Conservation (phyloP, 2,888 invertebrate genomes). For the Nomada ferruginata region DNA sequence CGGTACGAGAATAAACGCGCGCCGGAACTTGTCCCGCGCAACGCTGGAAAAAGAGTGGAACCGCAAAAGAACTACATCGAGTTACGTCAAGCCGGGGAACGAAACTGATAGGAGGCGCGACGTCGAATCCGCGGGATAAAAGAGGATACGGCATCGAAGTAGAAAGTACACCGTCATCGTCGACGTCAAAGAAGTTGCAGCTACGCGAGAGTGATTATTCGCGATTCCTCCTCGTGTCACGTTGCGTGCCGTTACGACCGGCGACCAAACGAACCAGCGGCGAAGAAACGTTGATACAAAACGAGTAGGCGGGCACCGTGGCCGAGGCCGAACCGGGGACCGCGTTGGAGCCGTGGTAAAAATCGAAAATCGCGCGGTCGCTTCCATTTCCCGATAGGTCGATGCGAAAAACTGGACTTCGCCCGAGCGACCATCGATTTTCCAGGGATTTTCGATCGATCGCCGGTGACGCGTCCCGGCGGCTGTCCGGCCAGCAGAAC, state of each 20-base stretch:
- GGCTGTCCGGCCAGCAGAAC: constrained; percentile 4
- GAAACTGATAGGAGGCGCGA: constrained; percentile 61
- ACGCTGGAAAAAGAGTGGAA: constrained; percentile 36
- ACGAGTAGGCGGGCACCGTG: constrained; percentile 30
- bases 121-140: constrained; percentile 53
- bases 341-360: background rate
- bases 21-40: constrained; percentile 32
- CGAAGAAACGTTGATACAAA: constrained; percentile 17
- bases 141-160: constrained; percentile 58
- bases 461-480: background rate
- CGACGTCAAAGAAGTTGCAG: constrained; percentile 59
- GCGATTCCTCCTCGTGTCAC: constrained; percentile 50
- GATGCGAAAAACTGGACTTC: background rate
- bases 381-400: constrained; percentile 1
- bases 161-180: constrained; percentile 68
- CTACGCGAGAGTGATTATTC: constrained; percentile 60
- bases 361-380: background rate
- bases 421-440: constrained; percentile 29
- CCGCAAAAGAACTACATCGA: constrained; percentile 54
- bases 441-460: constrained; percentile 52
- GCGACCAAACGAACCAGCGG: constrained; percentile 44
- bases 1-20: constrained; percentile 39
- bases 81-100: constrained; percentile 54
- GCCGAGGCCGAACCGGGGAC: background rate
- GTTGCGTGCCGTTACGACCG: constrained; percentile 37